Evolutionary conservation across 2,113 vertebrate genomes (phyloP), one percentile per base, ranked within the genome.

Genomic region (Macaca fascicularis): DNA sequence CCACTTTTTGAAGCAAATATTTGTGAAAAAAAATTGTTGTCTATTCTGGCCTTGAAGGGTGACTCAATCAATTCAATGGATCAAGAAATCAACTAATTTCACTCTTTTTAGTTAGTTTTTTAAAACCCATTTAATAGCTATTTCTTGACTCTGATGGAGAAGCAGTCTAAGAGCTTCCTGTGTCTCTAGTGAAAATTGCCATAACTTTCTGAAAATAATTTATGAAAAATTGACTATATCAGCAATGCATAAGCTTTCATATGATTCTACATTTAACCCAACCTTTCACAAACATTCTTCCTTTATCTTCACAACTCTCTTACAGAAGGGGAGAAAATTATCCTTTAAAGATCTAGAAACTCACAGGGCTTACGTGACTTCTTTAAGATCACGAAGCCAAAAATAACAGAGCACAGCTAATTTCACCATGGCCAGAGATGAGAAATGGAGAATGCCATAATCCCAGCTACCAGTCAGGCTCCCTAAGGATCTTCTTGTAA

Each of bases 61-160:
- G 48, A 89, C 6, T 52, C 89, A 35, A 25, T 86, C 79, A 75
- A 38, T 27, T 75, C 85, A 75, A 23, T 32, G 16, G 50, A 74
- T 64, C 40, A 38, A 61, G 78, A 93, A 92, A 92, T 89, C 85
- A 86, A 75, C 85, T 81, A 59, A 88, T 83, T 90, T 88, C 59
- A 43, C 52, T 78, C 80, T 48, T 95, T 78, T 55, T 27, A 20
- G 78, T 94, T 70, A 50, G 57, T 90, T 82, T 79, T 61, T 48
- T 13, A 30, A 76, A 72, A 70, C 27, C 38, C 20, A 50, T 22
- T 82, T 32, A 67, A 48, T 80, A 85, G 80, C 50, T 82, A 40
- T n/a, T 59, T 38, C 27, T 84, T 43, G 30, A 72, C 20, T 82
- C 48, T 20, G 48, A 32, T 64, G 35, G 76, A n/a, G 76, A 88